These are phyloP conservation scores for Myiotriccus ornatus DNA, from an alignment of 2,797 vertebrate species.

Conservation along the genomic window DNA sequence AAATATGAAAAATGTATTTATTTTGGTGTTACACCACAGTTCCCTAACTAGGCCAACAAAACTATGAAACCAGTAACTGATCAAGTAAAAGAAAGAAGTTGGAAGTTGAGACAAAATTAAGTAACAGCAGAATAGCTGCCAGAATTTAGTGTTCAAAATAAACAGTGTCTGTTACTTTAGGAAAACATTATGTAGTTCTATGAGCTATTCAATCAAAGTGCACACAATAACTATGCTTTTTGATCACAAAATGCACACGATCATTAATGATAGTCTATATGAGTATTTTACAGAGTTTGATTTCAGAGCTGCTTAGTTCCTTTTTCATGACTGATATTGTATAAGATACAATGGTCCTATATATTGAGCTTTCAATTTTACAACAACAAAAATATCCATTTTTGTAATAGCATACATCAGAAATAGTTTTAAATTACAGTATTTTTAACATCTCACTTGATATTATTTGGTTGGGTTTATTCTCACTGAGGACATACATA, in stretches of 20 bases:
- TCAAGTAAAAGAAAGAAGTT: not conserved
- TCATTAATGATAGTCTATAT: not conserved
- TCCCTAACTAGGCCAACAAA: not conserved
- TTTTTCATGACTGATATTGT: not conserved
- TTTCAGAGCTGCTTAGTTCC: not conserved
- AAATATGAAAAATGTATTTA: not conserved
- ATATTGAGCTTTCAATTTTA: not conserved
- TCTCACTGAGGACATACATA: not conserved
- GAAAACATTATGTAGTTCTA: not conserved
- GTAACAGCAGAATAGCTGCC: not conserved
- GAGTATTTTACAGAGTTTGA: not conserved
- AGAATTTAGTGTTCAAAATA: not conserved
- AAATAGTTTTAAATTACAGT: slow-evolving; percentile 3
- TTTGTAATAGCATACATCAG: not conserved
- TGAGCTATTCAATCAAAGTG: not conserved
- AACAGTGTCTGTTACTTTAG: not conserved
- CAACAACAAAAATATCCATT: not conserved
- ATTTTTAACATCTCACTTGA: not conserved
- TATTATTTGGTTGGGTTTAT: not conserved
- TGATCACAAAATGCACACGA: not conserved
- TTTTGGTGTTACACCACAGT: not conserved
- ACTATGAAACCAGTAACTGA: not conserved
- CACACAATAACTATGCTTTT: not conserved
- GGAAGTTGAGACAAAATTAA: not conserved
- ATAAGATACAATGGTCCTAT: not conserved